A percentile compares a stretch with the other conserved stretches of the same genome.
These are phyloP conservation scores for Aleiodes sp. DNA, from an alignment of 1,140 invertebrate genomes.

Conservation along the genomic window DNA sequence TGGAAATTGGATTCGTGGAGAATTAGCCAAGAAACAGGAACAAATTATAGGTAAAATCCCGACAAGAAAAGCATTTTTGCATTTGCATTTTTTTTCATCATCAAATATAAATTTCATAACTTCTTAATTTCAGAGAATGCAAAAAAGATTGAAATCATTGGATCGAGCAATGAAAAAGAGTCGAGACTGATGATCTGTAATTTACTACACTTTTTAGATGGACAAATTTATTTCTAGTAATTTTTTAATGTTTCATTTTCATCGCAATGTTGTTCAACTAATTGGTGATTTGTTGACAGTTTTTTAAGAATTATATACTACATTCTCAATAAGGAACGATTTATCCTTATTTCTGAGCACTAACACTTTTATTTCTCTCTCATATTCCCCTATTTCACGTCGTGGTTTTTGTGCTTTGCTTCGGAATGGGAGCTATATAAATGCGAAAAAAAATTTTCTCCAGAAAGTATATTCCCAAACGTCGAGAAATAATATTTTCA, in stretches of 20 bases:
- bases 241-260: background rate
- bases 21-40: slow-evolving; percentile 49
- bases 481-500: no score
- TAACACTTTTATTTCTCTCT: no score
- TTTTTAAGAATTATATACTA: no score
- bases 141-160: slow-evolving; percentile 53
- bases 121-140: slow-evolving; percentile 57
- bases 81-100: slow-evolving; percentile 19
- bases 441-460: no score
- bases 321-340: no score
- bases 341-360: no score
- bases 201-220: slow-evolving; percentile 59
- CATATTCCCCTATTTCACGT: no score
- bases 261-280: background rate
- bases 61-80: slow-evolving; percentile 18
- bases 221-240: slow-evolving; percentile 50
- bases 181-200: slow-evolving; percentile 59
- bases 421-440: no score
- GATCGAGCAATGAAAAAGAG: slow-evolving; percentile 46
- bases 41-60: slow-evolving; percentile 54
- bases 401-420: no score
- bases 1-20: slow-evolving; percentile 49
- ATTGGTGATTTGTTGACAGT: no score
- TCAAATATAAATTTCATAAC: slow-evolving; percentile 24
- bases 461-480: no score